Conservation (phyloP, 2,113 vertebrate species). For the Saguinus imperator region DNA sequence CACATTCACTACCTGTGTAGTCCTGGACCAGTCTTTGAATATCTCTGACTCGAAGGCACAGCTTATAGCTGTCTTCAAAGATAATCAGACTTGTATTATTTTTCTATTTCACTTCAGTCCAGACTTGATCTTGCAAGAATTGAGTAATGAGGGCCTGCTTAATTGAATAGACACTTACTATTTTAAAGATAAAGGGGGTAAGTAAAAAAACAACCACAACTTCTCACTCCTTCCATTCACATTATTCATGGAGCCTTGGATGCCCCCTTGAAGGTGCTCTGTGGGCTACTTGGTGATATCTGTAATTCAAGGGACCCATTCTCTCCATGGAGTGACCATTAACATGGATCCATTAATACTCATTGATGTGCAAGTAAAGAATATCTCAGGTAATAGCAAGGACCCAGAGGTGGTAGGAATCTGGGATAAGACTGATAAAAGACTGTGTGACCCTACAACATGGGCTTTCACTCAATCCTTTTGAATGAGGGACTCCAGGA, state of each 20-base stretch:
- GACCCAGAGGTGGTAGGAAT: background rate
- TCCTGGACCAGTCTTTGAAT: background rate
- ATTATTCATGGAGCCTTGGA: too few species aligned
- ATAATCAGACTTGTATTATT: background rate
- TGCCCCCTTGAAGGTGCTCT: background rate
- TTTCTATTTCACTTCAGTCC: background rate
- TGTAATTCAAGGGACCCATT: background rate
- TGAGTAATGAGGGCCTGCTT: background rate
- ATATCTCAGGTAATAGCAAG: background rate
- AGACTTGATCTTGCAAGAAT: background rate
- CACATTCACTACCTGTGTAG: accelerated
- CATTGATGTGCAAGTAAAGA: background rate
- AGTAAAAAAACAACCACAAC: background rate
- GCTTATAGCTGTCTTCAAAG: background rate
- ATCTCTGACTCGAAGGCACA: background rate
- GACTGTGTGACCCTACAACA: background rate
- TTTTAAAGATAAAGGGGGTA: background rate
- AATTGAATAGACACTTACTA: background rate
- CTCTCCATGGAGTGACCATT: too few species aligned
- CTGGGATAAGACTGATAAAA: background rate
- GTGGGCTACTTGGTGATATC: background rate
- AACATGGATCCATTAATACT: background rate
- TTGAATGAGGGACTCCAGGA: background rate
- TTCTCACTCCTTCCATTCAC: too few species aligned
- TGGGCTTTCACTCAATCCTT: background rate